phyloP scores from a whole-genome alignment of 2,888 invertebrate species.

The Ochropacha duplaris region DNA sequence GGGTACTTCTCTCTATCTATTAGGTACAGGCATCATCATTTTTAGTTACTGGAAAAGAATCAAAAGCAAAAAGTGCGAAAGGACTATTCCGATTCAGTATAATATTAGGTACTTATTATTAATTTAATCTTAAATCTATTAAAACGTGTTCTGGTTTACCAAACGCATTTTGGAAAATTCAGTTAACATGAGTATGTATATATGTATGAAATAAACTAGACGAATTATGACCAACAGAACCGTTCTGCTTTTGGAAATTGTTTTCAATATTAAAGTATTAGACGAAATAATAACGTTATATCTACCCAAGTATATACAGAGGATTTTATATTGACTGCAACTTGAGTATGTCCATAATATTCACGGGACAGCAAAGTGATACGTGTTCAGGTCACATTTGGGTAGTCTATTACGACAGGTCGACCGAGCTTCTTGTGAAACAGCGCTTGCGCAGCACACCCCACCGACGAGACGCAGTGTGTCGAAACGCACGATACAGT shows the following conservation, averaged over 20 bases:
- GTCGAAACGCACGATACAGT: constrained; percentile 73
- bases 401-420: constrained; percentile 80
- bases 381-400: constrained; percentile 81
- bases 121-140: not conserved
- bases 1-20: not conserved
- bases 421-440: constrained; percentile 79
- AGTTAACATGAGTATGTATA: not conserved
- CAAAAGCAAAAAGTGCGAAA: too few species aligned
- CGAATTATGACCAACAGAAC: not conserved
- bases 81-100: not conserved
- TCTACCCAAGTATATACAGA: too few species aligned
- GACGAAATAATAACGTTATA: not conserved
- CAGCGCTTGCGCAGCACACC: constrained; percentile 77
- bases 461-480: constrained; percentile 65
- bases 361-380: constrained; percentile 68
- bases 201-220: not conserved
- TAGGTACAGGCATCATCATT: not conserved
- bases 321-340: not conserved
- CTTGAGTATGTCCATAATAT: constrained; percentile 35
- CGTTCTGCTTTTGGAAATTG: not conserved
- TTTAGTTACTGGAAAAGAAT: not conserved
- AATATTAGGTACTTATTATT: not conserved
- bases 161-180: not conserved
- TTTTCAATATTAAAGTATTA: not conserved
- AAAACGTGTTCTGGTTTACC: not conserved